Evolutionary conservation across 2,888 invertebrate genomes (phyloP), one percentile per base, ranked within the genome.

Genomic region (Dryomyza anilis): DNA sequence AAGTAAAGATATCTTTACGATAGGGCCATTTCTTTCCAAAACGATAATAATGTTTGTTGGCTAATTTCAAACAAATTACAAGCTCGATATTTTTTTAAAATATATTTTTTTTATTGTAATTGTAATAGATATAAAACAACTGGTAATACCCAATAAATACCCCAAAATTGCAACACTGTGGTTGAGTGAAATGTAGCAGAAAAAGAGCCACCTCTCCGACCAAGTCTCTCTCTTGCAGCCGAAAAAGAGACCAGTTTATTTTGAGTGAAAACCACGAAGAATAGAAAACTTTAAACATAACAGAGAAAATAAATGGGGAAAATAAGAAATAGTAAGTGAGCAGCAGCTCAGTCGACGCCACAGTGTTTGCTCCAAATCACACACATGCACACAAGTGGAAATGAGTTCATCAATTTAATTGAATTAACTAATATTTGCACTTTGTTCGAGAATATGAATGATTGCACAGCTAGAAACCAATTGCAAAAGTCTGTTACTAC

Each of bases 341-440:
- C 16, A 55, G 23, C 16, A 16, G 19, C 36, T 16, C 36, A 19
- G 36, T n/a, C 36, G 19, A 55, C 30, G 21, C 19, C 55, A 10
- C 16, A 55, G 36, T 55, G 63, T 33, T 36, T 14, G 55, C 43
- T 55, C 21, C n/a, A 43, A 19, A 46, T 65, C 60, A 52, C 65
- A 65, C 58, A 67, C 52, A 70, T 58, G 50, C 23, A 36, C 39
- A 58, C 33, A 45, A 19, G 30, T 46, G 12, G 21, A 16, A 19
- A 45, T 58, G 45, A 45, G 25, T 58, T 58, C 30, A 58, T 58
- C 30, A 3, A 14, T 6, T 30, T 58, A 58, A 55, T 43, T 58
- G 14, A 46, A 58, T 58, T 58, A 58, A 58, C 43, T 16, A 45
- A 55, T 29, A 1, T 55, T 21, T 55, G 39, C 36, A 39, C 39